Base-by-base conservation (phyloP, 2,888 invertebrate genomes). In the Drosophila ezoana region DNA sequence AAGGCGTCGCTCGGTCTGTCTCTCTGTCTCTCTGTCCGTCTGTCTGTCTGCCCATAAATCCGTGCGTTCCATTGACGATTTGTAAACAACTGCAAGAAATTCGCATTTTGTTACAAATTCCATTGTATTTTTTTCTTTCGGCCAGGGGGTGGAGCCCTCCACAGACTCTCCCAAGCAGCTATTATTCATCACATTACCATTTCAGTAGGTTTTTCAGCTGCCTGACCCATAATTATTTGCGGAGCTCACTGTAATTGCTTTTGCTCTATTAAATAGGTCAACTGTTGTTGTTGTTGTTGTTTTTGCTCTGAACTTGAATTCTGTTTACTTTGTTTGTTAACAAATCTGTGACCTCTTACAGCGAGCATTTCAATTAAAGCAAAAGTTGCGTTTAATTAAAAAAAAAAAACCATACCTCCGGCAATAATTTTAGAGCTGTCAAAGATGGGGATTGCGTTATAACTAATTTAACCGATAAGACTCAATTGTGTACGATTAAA, bases 61-160 rank as follows among this genome's bases (percentile, higher is more conserved):
- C 53, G 64, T 66, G 66, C 71, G 70, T 73, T 78, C 67, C 80
- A 79, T 81, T 83, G 82, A 56, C 79, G 87, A 76, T 86, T 86
- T 81, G 81, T 81, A 51, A 63, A 49, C 61, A 65, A 65, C 35
- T 57, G 64, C 66, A 62, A 65, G 51, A 76, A 68, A 87, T 83
- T 83, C 87, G 83, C 87, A 81, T 84, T 87, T 81, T 65, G 79
- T 87, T 87, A 83, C 79, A 71, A 75, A 81, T 87, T 84, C 67
- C 77, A 84, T 87, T 83, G 87, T 86, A 61, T 64, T 60, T 62
- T n/a, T 16, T 9, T 28, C 32, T 16, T 16, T 2, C n/a, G 45
- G 2, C 1, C 10, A 4, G 35, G 6, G 54, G 54, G 20, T 3
- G 54, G 44, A 35, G 49, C 58, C 60, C 58, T 64, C 72, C 49